Base-by-base conservation (phyloP, 1,140 invertebrate genomes). In the Drosophila sproati region DNA sequence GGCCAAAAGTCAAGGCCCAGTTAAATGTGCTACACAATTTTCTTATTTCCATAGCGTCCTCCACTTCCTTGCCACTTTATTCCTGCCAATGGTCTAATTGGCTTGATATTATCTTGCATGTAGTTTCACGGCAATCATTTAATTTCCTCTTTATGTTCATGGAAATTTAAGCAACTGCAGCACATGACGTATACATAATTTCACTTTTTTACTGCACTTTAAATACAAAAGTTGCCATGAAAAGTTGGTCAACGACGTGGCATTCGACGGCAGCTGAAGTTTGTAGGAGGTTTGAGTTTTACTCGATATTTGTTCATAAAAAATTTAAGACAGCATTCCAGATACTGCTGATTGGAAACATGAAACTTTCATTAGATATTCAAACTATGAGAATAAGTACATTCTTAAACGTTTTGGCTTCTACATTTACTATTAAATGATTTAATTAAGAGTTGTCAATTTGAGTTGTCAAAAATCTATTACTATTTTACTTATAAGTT, bases 121-220 rank as follows among this genome's bases (percentile, higher is more conserved):
- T 35, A 20, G 29, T 10, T 57, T 61, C 35, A 37, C 5, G 31
- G 31, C 35, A 43, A 51, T 20, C 31, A 51, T 37, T 69, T 61
- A 43, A 54, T 43, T 37, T 43, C 41, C 41, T 43, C 20, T 1
- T 20, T 20, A 28, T 54, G 31, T 39, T 3, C 8, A 31, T 37
- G 20, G 45, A 63, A 63, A 64, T 50, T 41, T 39, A 8, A 2
- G 45, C 39, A 47, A 50, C 47, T 51, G 35, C 66, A 35, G 50
- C 39, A 48, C 72, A 48, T 51, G 66, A 35, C 56, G 72, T 69
- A 69, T 69, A 56, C 72, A 29, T 62, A 62, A 62, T 70, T 35
- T 43, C 20, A 35, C 52, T 20, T 34, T 41, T 29, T 7, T 3
- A 60, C 8, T 34, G 3, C 10, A 32, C 3, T 3, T 12, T 31